A percentile compares a stretch with the other conserved stretches of the same genome.
These are phyloP conservation scores for Spilogale gracilis DNA, from an alignment of 2,113 vertebrate genomes.

Conservation along the genomic window DNA sequence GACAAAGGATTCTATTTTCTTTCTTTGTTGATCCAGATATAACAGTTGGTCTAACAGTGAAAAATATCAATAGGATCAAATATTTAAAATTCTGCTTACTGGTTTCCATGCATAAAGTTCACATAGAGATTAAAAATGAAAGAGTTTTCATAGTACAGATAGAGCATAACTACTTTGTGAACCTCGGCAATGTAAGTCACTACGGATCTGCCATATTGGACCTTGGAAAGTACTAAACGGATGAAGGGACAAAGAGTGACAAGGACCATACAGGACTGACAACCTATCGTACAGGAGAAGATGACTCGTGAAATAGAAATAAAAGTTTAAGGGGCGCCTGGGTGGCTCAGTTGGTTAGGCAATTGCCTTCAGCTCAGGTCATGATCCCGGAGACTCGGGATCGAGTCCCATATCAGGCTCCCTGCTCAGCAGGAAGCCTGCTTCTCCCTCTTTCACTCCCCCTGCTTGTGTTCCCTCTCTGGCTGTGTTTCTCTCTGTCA, in stretches of 20 bases:
- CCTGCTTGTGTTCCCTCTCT: too few species aligned
- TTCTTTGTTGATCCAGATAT: neutral
- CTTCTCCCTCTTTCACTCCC: too few species aligned
- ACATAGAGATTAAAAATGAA: neutral
- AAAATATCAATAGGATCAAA: slow-evolving; percentile 9
- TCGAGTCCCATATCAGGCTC: too few species aligned
- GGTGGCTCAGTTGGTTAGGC: too few species aligned
- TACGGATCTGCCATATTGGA: neutral
- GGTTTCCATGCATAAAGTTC: neutral
- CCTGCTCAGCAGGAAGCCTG: too few species aligned
- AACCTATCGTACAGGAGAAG: neutral
- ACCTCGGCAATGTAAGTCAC: neutral
- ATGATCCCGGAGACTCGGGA: too few species aligned
- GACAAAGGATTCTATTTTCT: neutral
- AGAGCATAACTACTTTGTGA: neutral
- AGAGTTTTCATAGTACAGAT: neutral
- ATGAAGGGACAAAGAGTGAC: neutral
- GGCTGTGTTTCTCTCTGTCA: too few species aligned
- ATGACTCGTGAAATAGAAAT: neutral
- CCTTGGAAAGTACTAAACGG: neutral
- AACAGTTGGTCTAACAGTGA: neutral
- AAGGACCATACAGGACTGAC: neutral
- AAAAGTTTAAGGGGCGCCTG: neutral
- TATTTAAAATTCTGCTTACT: neutral
- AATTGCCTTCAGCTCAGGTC: too few species aligned